Evolutionary conservation across 1,140 invertebrate genomes (phyloP), one percentile per base, ranked within the genome.

Genomic region (Drosophila grimshawi): DNA sequence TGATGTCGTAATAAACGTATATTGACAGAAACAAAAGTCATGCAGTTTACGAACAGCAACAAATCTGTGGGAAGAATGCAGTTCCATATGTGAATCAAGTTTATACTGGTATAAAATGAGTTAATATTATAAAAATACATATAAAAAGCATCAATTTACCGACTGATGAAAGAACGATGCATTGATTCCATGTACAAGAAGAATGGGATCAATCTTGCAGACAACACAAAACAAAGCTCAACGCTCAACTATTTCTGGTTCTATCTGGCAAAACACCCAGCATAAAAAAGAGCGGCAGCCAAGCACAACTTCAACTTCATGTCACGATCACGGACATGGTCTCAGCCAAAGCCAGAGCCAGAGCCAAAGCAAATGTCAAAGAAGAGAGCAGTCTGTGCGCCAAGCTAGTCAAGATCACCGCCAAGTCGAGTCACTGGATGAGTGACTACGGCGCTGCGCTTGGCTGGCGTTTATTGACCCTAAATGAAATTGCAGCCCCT

Each of bases 381-480:
- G 6, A 5, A 60, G 29, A 33, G 39, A 46, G 57, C 43, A 2
- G 4, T 60, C 11, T 33, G 57, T 60, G 27, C 32, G 53, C 53
- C 37, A 19, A 62, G 51, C 39, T 55, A 75, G 61, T 43, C 53
- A 33, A 74, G 61, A 74, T 62, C 71, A 63, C 39, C 30, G 63
- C 11, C 63, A 30, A 45, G 41, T 11, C 33, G 33, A 66, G 53
- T 48, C 53, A 35, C 45, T 71, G 61, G 52, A 56, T 73, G 70
- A 73, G 63, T 73, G 70, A 67, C 45, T 67, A 43, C 41, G 56
- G 39, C 29, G 60, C 33, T 48, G 53, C 49, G 68, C 60, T 76
- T 76, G 37, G 52, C 49, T 88, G 64, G 80, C 83, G 85, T 89
- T 89, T 85, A 89, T 89, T 89, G 86, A 89, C 80, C 86, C 85